phyloP scores from a whole-genome alignment of 2,797 vertebrate species.

The Pitangus sulphuratus region DNA sequence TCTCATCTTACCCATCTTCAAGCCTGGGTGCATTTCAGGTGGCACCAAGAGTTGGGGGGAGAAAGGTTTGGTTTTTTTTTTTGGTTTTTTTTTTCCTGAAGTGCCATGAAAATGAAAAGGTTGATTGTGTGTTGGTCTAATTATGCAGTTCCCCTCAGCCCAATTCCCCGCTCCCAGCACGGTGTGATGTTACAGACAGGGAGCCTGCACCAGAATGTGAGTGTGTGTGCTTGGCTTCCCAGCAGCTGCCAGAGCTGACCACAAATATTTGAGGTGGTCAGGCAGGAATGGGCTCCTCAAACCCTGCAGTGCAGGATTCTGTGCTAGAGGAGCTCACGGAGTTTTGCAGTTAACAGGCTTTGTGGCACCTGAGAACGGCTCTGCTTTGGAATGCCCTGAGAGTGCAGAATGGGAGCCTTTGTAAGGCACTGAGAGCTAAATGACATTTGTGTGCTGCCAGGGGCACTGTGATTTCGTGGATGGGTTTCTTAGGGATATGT shows the following conservation, averaged over 20 bases:
- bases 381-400: conserved; percentile 54
- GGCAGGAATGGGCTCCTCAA: conserved; percentile 79
- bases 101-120: conserved; percentile 74
- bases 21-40: conserved; percentile 16
- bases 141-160: conserved; percentile 70
- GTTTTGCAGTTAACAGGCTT: conserved; percentile 55
- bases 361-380: conserved; percentile 66
- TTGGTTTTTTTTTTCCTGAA: background rate
- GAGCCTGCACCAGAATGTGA: conserved; percentile 73
- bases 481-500: conserved; percentile 37
- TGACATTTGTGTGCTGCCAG: background rate
- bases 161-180: conserved; percentile 70
- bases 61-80: background rate
- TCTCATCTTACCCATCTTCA: conserved; percentile 4
- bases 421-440: conserved; percentile 31
- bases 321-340: conserved; percentile 30
- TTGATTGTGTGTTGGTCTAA: conserved; percentile 70
- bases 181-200: conserved; percentile 80
- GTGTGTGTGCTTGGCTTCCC: conserved; percentile 80
- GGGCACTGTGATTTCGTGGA: conserved; percentile 33
- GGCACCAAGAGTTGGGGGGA: background rate
- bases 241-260: conserved; percentile 84
- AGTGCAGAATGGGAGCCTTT: conserved; percentile 58
- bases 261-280: conserved; percentile 92
- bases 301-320: conserved; percentile 46